Percentiles rank a stretch among this genome's conserved stretches.
These are phyloP conservation scores for Tridacna crocea DNA, from an alignment of 2,888 invertebrate species.

Conservation along the genomic window DNA sequence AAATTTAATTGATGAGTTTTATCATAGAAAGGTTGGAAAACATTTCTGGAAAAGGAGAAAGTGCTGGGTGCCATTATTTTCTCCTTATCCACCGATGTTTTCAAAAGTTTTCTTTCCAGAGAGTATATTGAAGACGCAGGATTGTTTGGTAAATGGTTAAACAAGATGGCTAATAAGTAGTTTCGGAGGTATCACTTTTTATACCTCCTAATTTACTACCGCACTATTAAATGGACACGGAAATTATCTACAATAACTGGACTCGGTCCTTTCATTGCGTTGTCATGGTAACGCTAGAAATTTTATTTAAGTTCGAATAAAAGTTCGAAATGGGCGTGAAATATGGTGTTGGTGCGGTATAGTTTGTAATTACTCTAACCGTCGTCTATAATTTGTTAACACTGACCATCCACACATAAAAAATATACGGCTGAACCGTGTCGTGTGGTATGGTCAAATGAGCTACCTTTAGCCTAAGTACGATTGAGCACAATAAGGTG, in stretches of 20 bases:
- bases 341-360: not conserved
- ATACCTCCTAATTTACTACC: constrained; percentile 17
- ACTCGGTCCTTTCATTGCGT: not conserved
- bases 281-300: constrained; percentile 5
- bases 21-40: too few relatives aligned
- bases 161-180: not conserved
- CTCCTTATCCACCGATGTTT: too few relatives aligned
- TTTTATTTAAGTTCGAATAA: constrained; percentile 1
- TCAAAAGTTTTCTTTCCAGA: too few relatives aligned
- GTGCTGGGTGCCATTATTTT: too few relatives aligned
- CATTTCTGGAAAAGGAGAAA: too few relatives aligned
- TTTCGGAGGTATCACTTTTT: constrained; percentile 1
- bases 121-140: too few relatives aligned
- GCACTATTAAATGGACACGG: not conserved
- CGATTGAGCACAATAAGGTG: too few relatives aligned
- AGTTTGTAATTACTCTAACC: not conserved
- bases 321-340: not conserved
- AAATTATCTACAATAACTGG: not conserved
- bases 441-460: not conserved
- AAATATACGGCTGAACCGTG: not conserved
- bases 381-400: not conserved
- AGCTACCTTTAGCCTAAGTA: not conserved
- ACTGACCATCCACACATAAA: not conserved
- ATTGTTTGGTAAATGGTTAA: too few relatives aligned
- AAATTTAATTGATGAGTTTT: too few relatives aligned